Evolutionary conservation across 2,888 invertebrate genomes (phyloP).

Genomic region (Pantelozetes paolii): DNA sequence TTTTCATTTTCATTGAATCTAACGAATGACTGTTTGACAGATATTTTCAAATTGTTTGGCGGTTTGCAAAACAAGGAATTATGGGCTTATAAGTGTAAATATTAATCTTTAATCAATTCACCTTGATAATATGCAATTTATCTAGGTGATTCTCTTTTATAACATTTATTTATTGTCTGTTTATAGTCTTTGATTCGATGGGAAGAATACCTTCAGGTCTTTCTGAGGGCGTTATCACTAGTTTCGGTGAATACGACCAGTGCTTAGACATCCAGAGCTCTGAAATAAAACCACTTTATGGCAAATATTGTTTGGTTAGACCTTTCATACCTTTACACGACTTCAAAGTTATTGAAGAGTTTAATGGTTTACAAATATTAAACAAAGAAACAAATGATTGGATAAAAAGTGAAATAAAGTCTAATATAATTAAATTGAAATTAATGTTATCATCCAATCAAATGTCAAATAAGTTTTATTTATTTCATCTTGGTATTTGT

Average conservation of each 20-base stretch:
- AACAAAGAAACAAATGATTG: not conserved
- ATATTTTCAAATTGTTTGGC: not conserved
- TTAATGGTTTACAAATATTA: not conserved
- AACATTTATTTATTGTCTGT: not conserved
- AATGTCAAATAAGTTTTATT: not conserved
- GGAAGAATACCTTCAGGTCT: conserved; percentile 9
- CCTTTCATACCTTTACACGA: not conserved
- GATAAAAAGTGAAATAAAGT: not conserved
- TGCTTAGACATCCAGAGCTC: not conserved
- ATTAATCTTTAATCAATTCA: too few species aligned
- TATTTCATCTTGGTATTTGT: conserved; percentile 39
- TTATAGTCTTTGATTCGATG: conserved; percentile 4
- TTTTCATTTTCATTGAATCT: not conserved
- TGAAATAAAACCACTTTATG: not conserved
- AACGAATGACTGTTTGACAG: not conserved
- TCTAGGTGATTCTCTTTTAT: not conserved
- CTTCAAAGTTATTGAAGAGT: not conserved
- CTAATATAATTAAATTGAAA: not conserved
- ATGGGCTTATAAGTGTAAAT: conserved; percentile 1
- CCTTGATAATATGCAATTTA: too few species aligned
- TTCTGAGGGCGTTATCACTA: not conserved
- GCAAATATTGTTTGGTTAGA: conserved; percentile 40
- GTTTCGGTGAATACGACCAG: conserved; percentile 30
- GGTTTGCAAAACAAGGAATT: not conserved
- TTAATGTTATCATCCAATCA: not conserved